Evolutionary conservation across 1,140 invertebrate species (phyloP), one percentile per base, ranked within the genome.

Genomic region (Drosophila micromelanica): DNA sequence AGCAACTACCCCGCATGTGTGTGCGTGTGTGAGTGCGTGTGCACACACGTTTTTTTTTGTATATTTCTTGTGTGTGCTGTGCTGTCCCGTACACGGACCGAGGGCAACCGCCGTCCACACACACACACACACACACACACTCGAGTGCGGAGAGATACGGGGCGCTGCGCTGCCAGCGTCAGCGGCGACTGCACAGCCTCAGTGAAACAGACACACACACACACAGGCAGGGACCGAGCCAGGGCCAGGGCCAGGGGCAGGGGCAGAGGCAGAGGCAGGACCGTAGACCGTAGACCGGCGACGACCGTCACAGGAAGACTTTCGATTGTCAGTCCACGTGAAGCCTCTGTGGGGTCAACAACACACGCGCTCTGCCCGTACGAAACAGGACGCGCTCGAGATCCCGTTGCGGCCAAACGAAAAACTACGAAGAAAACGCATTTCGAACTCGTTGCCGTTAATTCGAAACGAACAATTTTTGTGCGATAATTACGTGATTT

Each of bases 301-400:
- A 72, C 76, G 84, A 87, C 80, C 73, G 85, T 89, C 85, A 82
- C 85, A 90, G 85, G 85, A 90, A 90, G 81, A 81, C 78, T 76
- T 76, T 76, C 62, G 75, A 73, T 73, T 86, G 80, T 91, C 90
- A 91, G 90, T 91, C 87, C 90, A 91, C 90, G 84, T 86, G 80
- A 86, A 91, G 84, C 85, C 90, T 89, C 84, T 91, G 90, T 86
- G 90, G 90, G 90, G 90, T 91, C 90, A 91, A 91, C 90, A 91
- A 90, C 84, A 89, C 73, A 89, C 84, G 65, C 81, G 81, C 81
- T 85, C 77, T 73, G 77, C 76, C 76, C 78, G 63, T 8, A 43
- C 32, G 52, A 32, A 49, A 46, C 45, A 69, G 67, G 72, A 78
- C 69, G 71, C 72, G 63, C 63, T 71, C 48, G 43, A 69, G 67